phyloP scores from a whole-genome alignment of 1,140 invertebrate species.

The Idris sp. region DNA sequence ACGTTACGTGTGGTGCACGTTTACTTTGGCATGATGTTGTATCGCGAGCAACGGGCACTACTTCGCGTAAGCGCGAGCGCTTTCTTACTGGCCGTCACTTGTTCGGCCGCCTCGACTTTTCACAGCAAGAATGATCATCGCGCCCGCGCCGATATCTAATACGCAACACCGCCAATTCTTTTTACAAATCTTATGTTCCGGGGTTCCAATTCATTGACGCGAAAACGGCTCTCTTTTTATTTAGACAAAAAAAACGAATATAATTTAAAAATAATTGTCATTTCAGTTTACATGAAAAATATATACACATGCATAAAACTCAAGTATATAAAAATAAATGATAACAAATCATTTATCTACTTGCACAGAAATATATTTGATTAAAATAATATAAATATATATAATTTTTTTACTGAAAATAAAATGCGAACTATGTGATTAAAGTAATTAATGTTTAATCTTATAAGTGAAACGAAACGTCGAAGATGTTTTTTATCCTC shows the following conservation, averaged over 20 bases:
- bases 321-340: no score
- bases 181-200: conserved; percentile 23
- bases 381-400: no score
- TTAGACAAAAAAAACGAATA: no score
- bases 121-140: conserved; percentile 67
- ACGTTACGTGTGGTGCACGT: conserved; percentile 44
- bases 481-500: conserved; percentile 1
- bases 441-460: no score
- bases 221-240: conserved; percentile 24
- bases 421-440: no score
- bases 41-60: conserved; percentile 40
- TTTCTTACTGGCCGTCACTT: conserved; percentile 73
- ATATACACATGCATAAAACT: no score
- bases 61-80: conserved; percentile 76
- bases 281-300: no score
- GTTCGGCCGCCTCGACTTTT: conserved; percentile 68
- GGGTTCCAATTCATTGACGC: conserved; percentile 47
- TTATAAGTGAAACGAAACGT: no score
- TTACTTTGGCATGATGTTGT: conserved; percentile 41
- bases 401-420: no score
- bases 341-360: no score
- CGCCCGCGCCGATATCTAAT: conserved; percentile 66
- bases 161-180: conserved; percentile 56
- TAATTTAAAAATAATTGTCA: no score
- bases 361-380: no score